phyloP scores from a whole-genome alignment of 2,113 vertebrate species.

The Phainopepla nitens region DNA sequence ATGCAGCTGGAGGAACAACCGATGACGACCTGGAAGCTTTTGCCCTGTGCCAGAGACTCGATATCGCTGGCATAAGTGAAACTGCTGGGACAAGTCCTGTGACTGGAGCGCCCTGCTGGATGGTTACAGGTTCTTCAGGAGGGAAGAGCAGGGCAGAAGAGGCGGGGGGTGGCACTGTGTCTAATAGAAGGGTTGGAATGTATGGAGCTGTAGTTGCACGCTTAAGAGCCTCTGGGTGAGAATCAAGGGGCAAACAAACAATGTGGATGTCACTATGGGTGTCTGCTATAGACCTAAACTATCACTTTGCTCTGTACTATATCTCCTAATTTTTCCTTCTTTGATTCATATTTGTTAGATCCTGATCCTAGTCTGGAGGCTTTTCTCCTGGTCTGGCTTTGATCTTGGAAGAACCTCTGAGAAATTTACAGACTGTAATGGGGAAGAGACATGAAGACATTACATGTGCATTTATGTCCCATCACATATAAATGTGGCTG shows the following conservation, averaged over 20 bases:
- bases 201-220: not conserved
- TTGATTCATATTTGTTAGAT: not conserved
- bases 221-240: not conserved
- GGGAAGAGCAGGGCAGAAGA: not conserved
- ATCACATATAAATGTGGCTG: not conserved
- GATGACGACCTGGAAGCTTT: not conserved
- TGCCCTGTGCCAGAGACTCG: not conserved
- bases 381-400: not conserved
- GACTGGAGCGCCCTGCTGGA: not conserved
- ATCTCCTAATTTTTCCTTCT: not conserved
- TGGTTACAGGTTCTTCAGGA: not conserved
- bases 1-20: not conserved
- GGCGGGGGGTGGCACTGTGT: too few relatives aligned
- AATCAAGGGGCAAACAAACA: not conserved
- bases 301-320: too few relatives aligned
- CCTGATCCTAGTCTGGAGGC: too few relatives aligned
- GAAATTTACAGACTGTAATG: not conserved
- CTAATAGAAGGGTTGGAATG: not conserved
- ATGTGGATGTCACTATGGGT: not conserved
- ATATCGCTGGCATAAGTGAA: not conserved
- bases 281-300: not conserved
- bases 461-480: not conserved
- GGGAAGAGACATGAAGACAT: not conserved
- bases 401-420: not conserved
- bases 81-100: not conserved